Percentiles rank a stretch among this genome's conserved stretches.
Conservation (phyloP, 2,888 invertebrate genomes). For the Tipula unca region DNA sequence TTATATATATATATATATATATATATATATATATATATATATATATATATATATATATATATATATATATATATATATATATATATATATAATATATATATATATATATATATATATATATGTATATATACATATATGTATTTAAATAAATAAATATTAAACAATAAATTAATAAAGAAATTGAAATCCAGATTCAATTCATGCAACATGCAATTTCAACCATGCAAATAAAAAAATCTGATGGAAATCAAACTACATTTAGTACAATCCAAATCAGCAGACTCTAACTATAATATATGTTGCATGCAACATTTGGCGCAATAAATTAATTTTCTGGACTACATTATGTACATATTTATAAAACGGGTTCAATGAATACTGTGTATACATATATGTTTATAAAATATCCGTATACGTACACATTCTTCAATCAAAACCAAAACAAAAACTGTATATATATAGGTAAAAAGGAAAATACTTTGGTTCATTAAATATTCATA, state of each 20-base stretch:
- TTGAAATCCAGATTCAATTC: not conserved
- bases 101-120: not conserved
- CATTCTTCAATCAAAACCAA: not conserved
- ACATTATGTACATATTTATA: not conserved
- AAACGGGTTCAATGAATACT: not conserved
- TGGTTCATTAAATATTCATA: constrained; percentile 14
- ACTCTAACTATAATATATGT: not conserved
- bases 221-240: not conserved
- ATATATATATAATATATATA: not conserved
- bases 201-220: not conserved
- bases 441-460: not conserved
- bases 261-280: not conserved
- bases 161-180: not conserved
- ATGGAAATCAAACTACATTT: not conserved
- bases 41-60: not conserved
- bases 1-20: not conserved
- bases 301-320: not conserved
- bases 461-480: not conserved
- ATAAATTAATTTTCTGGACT: not conserved
- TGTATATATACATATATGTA: not conserved
- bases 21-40: not conserved
- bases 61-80: not conserved
- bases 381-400: not conserved
- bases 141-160: not conserved
- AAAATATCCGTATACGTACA: not conserved